Evolutionary conservation across 2,888 invertebrate genomes (phyloP).

Genomic region (Rapana venosa): DNA sequence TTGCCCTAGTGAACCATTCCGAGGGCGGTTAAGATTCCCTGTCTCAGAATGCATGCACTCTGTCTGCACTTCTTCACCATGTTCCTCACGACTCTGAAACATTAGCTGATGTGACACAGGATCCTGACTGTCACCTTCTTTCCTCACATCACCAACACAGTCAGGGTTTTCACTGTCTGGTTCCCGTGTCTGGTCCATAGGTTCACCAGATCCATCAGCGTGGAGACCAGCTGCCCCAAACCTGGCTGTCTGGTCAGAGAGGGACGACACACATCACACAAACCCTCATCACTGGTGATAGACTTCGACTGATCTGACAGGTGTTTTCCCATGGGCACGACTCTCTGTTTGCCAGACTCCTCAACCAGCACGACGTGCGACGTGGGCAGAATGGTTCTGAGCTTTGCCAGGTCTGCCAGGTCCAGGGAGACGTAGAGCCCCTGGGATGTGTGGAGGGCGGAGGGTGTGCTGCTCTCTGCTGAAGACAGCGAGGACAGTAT

Average conservation of each 20-base stretch:
- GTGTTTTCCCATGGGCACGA: neutral
- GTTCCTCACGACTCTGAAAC: neutral
- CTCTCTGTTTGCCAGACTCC: neutral
- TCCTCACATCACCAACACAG: neutral
- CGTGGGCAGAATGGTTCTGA: conserved; percentile 3
- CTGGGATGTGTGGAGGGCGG: conserved; percentile 37
- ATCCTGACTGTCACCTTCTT: neutral
- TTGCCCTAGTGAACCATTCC: neutral
- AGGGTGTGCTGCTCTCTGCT: conserved; percentile 13
- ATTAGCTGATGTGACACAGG: neutral
- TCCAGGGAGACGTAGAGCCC: conserved; percentile 44
- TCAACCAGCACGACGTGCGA: neutral
- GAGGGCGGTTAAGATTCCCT: neutral
- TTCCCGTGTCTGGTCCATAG: neutral
- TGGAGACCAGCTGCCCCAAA: neutral
- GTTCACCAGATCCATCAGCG: neutral
- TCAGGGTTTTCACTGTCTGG: neutral
- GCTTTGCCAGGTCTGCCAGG: conserved; percentile 23
- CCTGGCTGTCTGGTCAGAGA: neutral
- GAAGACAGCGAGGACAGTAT: neutral
- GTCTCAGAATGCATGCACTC: neutral
- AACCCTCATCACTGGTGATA: neutral
- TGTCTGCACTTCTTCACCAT: neutral
- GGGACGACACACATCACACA: neutral
- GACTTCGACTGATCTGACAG: neutral